Base-by-base conservation (phyloP, 2,113 vertebrate species). In the Myiozetetes cayanensis region DNA sequence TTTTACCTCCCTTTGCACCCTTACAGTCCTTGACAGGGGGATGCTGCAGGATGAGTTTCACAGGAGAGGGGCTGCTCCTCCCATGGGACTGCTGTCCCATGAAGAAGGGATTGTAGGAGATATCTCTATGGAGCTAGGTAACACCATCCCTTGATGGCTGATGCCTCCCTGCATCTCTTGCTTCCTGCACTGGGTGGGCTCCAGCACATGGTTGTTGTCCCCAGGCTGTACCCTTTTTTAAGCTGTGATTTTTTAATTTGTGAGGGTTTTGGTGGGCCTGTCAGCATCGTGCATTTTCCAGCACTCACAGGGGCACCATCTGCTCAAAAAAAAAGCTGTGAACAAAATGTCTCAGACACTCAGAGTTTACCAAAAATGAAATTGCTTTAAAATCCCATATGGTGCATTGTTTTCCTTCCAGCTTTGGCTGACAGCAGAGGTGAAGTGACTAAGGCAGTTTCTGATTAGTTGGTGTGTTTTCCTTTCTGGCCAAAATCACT, bases 291-390 rank as follows among this genome's bases (percentile, higher is more conserved):
- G 52, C 11, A 3, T 89, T 94, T 93, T 59, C 56, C 94, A 88
- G 72, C 46, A 41, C 63, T 62, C 14, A 3, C 56, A 95, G 85
- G 82, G 82, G 70, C 59, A 76, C 88, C 90, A 93, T 92, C 90
- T 96, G 92, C 78, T 94, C 78, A 30, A 43, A 73, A 67, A 55
- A 90, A 46, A 79, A 93, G 67, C 88, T 93, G 95, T 35, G 82
- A 94, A 95, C 85, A 88, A 94, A 94, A 93, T 68, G 81, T 96
- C 87, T 94, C 90, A 92, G 85, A 90, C 12, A 6, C 58, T 82
- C 31, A 20, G 47, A 91, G 73, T 87, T 93, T 89, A 95, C 73
- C 61, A 52, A 59, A 91, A 94, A 66, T 9, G 30, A 85, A 94
- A 81, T 65, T 39, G 74, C 85, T 84, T 94, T 90, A 74, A 93